These are phyloP conservation scores for Patella ulyssiponensis DNA, from an alignment of 2,888 invertebrate genomes.

Conservation along the genomic window DNA sequence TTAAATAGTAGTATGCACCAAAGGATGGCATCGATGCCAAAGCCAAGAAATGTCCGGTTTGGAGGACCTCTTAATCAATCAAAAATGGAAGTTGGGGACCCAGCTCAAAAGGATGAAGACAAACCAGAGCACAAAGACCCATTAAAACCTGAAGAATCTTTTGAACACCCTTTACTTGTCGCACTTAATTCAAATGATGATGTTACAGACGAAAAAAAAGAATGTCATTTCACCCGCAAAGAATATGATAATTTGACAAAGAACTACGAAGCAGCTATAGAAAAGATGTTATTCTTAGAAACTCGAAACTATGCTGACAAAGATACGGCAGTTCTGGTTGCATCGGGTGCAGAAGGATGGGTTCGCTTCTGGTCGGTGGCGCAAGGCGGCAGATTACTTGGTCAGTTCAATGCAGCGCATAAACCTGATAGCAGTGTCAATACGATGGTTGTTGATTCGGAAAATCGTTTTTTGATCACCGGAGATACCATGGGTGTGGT, in stretches of 20 bases:
- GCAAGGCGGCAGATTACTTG: conserved; percentile 79
- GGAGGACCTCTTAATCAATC: background rate
- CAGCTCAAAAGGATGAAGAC: background rate
- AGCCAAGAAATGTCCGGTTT: background rate
- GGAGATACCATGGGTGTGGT: conserved; percentile 81
- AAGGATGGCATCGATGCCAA: background rate
- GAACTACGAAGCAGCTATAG: conserved; percentile 58
- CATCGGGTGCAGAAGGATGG: conserved; percentile 83
- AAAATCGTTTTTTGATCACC: conserved; percentile 79
- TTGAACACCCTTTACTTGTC: conserved; percentile 42
- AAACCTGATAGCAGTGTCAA: conserved; percentile 76
- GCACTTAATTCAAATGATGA: conserved; percentile 33
- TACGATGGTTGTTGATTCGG: conserved; percentile 80
- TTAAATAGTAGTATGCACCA: background rate
- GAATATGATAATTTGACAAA: conserved; percentile 52
- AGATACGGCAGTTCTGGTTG: conserved; percentile 77
- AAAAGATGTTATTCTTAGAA: conserved; percentile 78
- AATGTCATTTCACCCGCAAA: conserved; percentile 28
- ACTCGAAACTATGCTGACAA: conserved; percentile 76
- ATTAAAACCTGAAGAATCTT: too few species aligned
- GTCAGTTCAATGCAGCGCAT: conserved; percentile 81
- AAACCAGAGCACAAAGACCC: background rate
- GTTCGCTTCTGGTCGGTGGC: conserved; percentile 84
- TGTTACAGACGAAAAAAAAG: background rate
- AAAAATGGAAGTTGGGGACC: background rate